Evolutionary conservation across 2,113 vertebrate genomes (phyloP).

Genomic region (Todiramphus chloris): DNA sequence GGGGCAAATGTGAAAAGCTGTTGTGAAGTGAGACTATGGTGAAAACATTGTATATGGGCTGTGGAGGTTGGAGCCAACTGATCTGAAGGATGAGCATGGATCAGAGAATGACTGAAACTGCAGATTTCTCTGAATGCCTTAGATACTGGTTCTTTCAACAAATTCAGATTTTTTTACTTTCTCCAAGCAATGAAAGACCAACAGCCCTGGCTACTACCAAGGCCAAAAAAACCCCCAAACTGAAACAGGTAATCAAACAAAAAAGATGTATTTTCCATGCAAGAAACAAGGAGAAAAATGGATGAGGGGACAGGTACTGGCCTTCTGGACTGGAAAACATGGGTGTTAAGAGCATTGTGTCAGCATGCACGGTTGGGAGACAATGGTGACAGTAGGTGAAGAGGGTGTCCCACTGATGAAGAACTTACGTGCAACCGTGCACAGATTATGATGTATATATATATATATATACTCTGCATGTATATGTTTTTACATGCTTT

Average conservation of each 20-base stretch:
- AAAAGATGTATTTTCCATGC: background rate
- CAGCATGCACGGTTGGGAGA: background rate
- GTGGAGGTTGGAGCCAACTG: background rate
- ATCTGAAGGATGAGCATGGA: background rate
- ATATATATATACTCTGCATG: background rate
- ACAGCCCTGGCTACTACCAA: background rate
- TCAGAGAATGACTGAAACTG: background rate
- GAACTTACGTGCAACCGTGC: background rate
- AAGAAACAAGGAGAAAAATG: background rate
- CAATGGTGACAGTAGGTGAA: background rate
- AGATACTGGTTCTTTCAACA: background rate
- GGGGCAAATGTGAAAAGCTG: background rate
- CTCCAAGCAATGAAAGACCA: background rate
- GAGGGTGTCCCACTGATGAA: background rate
- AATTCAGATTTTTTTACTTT: background rate
- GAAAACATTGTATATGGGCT: background rate
- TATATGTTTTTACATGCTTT: background rate
- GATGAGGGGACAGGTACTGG: background rate
- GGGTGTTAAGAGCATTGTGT: fast-evolving
- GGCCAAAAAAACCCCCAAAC: background rate
- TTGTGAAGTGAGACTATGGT: background rate
- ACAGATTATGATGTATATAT: background rate
- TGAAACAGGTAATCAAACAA: background rate
- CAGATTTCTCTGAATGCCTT: background rate
- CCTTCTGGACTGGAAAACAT: background rate